Evolutionary conservation across 2,888 invertebrate species (phyloP).

Genomic region (Timema cristinae): DNA sequence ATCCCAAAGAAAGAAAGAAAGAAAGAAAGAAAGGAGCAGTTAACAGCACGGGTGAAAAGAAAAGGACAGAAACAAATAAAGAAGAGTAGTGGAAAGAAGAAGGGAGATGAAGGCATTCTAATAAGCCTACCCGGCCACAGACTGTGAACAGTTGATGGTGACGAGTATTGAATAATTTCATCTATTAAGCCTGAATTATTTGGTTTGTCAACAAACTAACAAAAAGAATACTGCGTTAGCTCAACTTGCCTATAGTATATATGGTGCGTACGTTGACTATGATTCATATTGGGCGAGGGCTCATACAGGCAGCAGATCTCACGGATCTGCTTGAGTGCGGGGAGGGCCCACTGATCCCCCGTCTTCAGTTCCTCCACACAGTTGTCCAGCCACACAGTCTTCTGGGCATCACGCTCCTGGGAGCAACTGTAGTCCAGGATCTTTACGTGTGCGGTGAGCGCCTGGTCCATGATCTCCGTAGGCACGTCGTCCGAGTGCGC

Average conservation of each 20-base stretch:
- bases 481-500: conserved; percentile 95
- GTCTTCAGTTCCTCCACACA: conserved; percentile 92
- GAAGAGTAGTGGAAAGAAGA: no score
- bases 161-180: neutral
- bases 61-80: no score
- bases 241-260: conserved; percentile 52
- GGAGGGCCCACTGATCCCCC: conserved; percentile 87
- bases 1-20: no score
- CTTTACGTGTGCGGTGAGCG: conserved; percentile 90
- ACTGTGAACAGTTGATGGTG: neutral
- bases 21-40: no score
- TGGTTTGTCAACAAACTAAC: no score
- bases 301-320: conserved; percentile 96
- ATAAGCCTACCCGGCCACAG: neutral
- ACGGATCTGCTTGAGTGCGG: conserved; percentile 90
- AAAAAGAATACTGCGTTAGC: no score
- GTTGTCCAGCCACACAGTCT: conserved; percentile 91
- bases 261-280: conserved; percentile 57
- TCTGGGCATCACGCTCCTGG: conserved; percentile 93
- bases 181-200: no score
- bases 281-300: conserved; percentile 63
- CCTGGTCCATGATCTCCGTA: conserved; percentile 96
- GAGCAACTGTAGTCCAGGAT: conserved; percentile 97
- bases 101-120: neutral
- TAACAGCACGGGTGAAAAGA: no score